Base-by-base conservation (phyloP, 64 coral and sea anemone genomes). In the Pocillopora damicornis region DNA sequence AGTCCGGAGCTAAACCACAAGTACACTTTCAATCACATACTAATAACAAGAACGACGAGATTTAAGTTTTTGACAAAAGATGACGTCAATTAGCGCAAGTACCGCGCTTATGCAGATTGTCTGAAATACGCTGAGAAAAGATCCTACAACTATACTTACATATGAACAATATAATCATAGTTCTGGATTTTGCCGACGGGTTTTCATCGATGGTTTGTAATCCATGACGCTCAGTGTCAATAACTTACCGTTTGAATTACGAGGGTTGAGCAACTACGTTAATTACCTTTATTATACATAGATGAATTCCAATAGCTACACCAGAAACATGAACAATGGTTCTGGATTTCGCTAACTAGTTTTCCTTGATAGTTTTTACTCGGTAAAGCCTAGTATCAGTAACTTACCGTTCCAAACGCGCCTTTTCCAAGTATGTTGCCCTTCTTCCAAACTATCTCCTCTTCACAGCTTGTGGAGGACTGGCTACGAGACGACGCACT, bases 381-480 rank as follows among this genome's bases (percentile, higher is more conserved):
- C n/a, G 8, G 20, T 71, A 11, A n/a, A n/a, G 60, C 42, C 42
- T 51, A 51, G 42, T 73, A 74, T 22, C 0, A 74, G 35, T 15
- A 35, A 73, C 81, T 92, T 66, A 99, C 97, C 83, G 87, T 99
- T 90, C 97, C 97, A 93, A 99, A 99, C 0, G 93, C 97, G 36
- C 97, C 97, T 60, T 80, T 99, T 63, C 97, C 97, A 11, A 99
- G 66, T 84, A 95, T 61, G 51, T 92, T 99, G 25, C 97, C 97
- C 51, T 99, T 99, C 76, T 92, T 91, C 97, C 97, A 99, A 69
- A 88, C 37, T 61, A 99, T 95, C 42, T 95, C 97, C 85, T 99
- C 97, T 64, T 94, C 97, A 75, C 77, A 91, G 60, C 93, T 95
- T 10, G 82, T 74, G 12, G 90, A 95, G 15, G 76, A 92, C 37